Evolutionary conservation across 2,113 vertebrate genomes (phyloP).

Genomic region (Salvelinus alpinus): DNA sequence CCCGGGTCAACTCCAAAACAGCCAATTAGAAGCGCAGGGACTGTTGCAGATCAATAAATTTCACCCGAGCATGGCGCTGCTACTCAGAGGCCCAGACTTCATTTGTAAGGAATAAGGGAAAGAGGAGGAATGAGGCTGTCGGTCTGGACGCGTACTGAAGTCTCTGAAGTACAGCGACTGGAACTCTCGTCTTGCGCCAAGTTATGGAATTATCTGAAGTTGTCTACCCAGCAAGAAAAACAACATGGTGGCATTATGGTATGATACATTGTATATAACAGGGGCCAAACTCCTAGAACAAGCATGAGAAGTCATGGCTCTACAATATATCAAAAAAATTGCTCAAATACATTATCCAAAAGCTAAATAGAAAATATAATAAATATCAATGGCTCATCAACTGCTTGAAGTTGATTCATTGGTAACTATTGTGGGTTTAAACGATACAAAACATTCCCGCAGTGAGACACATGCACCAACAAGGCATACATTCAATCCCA

Average conservation of each 20-base stretch:
- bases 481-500: slow-evolving; percentile 68
- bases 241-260: slow-evolving; percentile 23
- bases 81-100: slow-evolving; percentile 37
- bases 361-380: neutral
- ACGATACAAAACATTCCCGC: slow-evolving; percentile 36
- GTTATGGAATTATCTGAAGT: slow-evolving; percentile 41
- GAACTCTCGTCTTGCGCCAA: slow-evolving; percentile 7
- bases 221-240: slow-evolving; percentile 28
- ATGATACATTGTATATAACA: no score
- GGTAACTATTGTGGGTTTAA: slow-evolving; percentile 13
- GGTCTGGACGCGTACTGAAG: slow-evolving; percentile 24
- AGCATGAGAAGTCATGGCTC: no score
- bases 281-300: no score
- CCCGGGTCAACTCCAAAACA: slow-evolving; percentile 59
- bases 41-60: slow-evolving; percentile 64
- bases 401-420: slow-evolving; percentile 24
- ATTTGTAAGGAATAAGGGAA: slow-evolving; percentile 28
- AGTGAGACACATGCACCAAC: slow-evolving; percentile 50
- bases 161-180: slow-evolving; percentile 25
- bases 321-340: no score
- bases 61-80: slow-evolving; percentile 50
- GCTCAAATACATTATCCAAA: neutral
- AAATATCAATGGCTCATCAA: neutral
- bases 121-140: slow-evolving; percentile 34
- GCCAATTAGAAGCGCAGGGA: slow-evolving; percentile 59